Percentiles rank a stretch among this genome's conserved stretches.
phyloP scores from a whole-genome alignment of 2,888 invertebrate species.

The Hyposoter dolosus region DNA sequence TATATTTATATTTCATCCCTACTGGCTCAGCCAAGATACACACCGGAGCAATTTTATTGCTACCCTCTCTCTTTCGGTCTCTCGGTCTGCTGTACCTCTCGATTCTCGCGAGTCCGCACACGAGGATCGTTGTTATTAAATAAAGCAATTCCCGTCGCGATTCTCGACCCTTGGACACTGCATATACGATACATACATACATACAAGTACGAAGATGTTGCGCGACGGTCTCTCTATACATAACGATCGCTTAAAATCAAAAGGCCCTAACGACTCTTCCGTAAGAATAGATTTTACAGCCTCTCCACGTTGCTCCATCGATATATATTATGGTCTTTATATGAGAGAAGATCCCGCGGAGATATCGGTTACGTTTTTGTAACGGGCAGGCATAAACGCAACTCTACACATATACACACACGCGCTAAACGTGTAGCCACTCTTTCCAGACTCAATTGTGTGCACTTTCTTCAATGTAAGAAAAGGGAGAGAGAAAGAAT shows the following conservation, averaged over 20 bases:
- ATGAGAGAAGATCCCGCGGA: constrained; percentile 74
- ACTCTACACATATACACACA: not conserved
- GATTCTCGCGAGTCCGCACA: constrained; percentile 50
- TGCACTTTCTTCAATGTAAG: not conserved
- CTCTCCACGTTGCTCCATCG: constrained; percentile 29
- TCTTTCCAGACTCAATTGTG: constrained; percentile 27
- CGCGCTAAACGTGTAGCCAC: not conserved
- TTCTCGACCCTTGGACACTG: constrained; percentile 76
- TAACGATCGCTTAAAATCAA: constrained; percentile 31
- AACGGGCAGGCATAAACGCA: constrained; percentile 41
- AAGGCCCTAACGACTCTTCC: constrained; percentile 12
- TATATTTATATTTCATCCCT: constrained; percentile 73
- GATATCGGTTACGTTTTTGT: constrained; percentile 76
- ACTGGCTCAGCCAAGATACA: constrained; percentile 49
- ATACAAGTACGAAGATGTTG: constrained; percentile 23
- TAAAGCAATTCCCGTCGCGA: constrained; percentile 81
- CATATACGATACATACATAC: constrained; percentile 20
- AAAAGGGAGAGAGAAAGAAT: not conserved
- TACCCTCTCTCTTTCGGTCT: constrained; percentile 61
- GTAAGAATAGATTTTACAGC: constrained; percentile 48
- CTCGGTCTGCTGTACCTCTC: constrained; percentile 72
- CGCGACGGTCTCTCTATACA: not conserved
- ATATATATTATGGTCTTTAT: constrained; percentile 36
- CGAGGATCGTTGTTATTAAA: constrained; percentile 79
- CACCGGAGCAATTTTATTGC: constrained; percentile 76